A percentile compares a stretch with the other conserved stretches of the same genome.
phyloP scores from a whole-genome alignment of 2,113 vertebrate genomes.

The Apodemus sylvaticus region DNA sequence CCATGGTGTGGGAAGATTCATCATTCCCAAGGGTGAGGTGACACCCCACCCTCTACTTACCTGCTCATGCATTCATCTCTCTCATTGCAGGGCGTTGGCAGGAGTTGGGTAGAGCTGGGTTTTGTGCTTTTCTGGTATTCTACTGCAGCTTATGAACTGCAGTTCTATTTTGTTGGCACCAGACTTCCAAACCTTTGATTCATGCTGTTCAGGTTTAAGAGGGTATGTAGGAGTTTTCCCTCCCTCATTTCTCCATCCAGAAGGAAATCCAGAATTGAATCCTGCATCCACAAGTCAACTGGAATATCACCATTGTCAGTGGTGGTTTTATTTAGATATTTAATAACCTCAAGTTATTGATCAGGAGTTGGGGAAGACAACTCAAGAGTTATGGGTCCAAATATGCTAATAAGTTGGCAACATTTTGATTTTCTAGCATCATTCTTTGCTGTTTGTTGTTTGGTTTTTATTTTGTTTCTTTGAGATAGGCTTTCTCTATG shows the following conservation, averaged over 20 bases:
- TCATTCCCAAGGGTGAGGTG: neutral
- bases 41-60: rapidly evolving
- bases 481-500: neutral
- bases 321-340: neutral
- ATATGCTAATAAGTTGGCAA: neutral
- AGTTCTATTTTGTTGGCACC: constrained; percentile 56
- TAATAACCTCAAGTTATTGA: constrained; percentile 45
- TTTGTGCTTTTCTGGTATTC: constrained; percentile 56
- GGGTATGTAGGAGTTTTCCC: neutral
- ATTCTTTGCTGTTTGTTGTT: neutral
- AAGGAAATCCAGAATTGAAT: constrained; percentile 37
- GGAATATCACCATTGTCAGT: neutral
- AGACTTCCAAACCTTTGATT: constrained; percentile 69
- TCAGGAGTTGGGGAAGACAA: neutral
- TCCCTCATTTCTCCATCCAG: constrained; percentile 19
- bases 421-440: neutral
- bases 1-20: neutral
- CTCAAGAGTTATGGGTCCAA: neutral
- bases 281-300: neutral
- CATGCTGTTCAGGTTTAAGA: constrained; percentile 37
- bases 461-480: neutral
- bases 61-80: neutral
- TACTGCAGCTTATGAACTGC: constrained; percentile 65
- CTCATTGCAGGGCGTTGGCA: neutral
- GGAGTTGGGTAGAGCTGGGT: neutral